phyloP scores from a whole-genome alignment of 2,797 vertebrate species.

The Nannoperca australis region DNA sequence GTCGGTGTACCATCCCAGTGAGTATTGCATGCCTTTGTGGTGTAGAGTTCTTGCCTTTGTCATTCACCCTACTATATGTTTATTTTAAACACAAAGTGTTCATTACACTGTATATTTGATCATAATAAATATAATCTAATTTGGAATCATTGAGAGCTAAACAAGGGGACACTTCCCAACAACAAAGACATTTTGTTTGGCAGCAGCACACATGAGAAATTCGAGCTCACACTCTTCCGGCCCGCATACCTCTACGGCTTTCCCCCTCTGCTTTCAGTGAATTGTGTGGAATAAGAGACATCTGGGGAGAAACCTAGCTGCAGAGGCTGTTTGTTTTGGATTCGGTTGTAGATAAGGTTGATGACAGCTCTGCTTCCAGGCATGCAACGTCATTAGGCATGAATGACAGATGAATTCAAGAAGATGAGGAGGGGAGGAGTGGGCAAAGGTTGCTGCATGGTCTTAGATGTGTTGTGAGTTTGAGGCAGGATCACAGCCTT shows the following conservation, averaged over 20 bases:
- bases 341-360: slow-evolving; percentile 33
- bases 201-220: slow-evolving; percentile 70
- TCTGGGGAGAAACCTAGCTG: slow-evolving; percentile 37
- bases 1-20: slow-evolving; percentile 2
- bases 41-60: slow-evolving; percentile 16
- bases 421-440: neutral
- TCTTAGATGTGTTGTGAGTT: slow-evolving; percentile 14
- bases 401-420: neutral
- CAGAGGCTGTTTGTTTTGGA: slow-evolving; percentile 50
- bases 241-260: slow-evolving; percentile 62
- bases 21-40: neutral
- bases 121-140: slow-evolving; percentile 64
- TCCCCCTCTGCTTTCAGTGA: slow-evolving; percentile 34
- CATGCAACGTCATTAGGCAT: neutral
- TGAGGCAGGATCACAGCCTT: slow-evolving; percentile 8
- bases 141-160: slow-evolving; percentile 55
- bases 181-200: slow-evolving; percentile 80
- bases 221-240: slow-evolving; percentile 44
- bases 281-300: slow-evolving; percentile 57
- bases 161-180: slow-evolving; percentile 69
- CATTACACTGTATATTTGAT: slow-evolving; percentile 46
- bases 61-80: slow-evolving; percentile 36
- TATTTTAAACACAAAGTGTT: slow-evolving; percentile 48
- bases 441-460: neutral
- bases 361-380: slow-evolving; percentile 46